phyloP scores from a whole-genome alignment of 2,797 vertebrate genomes.

The Poecilia picta region DNA sequence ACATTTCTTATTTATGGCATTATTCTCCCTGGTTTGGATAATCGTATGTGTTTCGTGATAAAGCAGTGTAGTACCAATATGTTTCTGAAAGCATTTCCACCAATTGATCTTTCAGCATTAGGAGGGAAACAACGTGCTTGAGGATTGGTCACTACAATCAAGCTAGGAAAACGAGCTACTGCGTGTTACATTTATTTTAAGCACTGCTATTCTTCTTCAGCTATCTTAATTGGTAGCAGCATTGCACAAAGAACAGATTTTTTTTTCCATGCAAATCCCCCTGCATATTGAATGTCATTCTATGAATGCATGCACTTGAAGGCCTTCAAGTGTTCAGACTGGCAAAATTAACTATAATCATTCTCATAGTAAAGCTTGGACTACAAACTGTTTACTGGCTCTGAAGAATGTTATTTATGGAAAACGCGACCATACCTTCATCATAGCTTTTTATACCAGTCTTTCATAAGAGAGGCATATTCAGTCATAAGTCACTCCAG shows the following conservation, averaged over 20 bases:
- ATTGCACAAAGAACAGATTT: constrained; percentile 58
- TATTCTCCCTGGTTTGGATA: constrained; percentile 24
- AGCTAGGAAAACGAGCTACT: constrained; percentile 52
- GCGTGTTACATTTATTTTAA: constrained; percentile 57
- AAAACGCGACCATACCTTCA: constrained; percentile 32
- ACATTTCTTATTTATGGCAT: constrained; percentile 14
- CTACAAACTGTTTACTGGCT: constrained; percentile 66
- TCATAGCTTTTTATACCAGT: constrained; percentile 17
- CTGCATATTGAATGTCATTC: constrained; percentile 63
- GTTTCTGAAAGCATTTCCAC: constrained; percentile 41
- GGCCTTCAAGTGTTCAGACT: constrained; percentile 70
- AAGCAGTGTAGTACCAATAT: constrained; percentile 24
- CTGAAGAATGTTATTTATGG: constrained; percentile 54
- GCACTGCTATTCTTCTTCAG: constrained; percentile 62
- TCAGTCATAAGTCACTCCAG: background rate
- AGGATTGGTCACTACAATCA: constrained; percentile 64
- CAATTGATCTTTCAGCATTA: constrained; percentile 51
- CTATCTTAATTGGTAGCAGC: constrained; percentile 66
- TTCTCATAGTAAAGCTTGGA: constrained; percentile 58
- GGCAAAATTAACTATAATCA: constrained; percentile 61
- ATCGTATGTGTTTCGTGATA: constrained; percentile 47
- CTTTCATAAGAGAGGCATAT: background rate
- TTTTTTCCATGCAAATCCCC: constrained; percentile 65
- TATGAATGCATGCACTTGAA: constrained; percentile 71
- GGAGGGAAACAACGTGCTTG: constrained; percentile 28